A percentile compares a stretch with the other conserved stretches of the same genome.
These are phyloP conservation scores for Tetheella fluctuosa DNA, from an alignment of 2,888 invertebrate species.

Conservation along the genomic window DNA sequence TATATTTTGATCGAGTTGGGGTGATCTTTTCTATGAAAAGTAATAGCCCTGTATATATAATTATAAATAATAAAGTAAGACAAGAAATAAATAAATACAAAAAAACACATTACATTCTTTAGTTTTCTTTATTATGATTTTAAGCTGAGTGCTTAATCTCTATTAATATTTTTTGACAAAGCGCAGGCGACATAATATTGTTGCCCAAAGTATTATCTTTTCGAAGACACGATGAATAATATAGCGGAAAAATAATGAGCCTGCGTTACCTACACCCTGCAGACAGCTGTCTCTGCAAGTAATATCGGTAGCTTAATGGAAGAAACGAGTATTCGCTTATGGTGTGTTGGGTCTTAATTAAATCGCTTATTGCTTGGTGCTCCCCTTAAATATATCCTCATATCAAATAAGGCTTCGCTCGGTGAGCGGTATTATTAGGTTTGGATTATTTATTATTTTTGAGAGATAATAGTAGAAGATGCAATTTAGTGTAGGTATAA, in stretches of 20 bases:
- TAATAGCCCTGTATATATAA: too few relatives aligned
- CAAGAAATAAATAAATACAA: too few relatives aligned
- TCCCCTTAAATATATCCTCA: not conserved
- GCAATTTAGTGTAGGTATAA: too few relatives aligned
- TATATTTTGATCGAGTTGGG: too few relatives aligned
- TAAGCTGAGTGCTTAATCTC: not conserved
- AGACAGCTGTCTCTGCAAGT: slow-evolving; percentile 45
- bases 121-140: too few relatives aligned
- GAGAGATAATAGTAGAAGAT: not conserved
- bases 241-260: slow-evolving; percentile 58
- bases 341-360: slow-evolving; percentile 18
- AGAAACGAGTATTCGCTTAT: slow-evolving; percentile 19
- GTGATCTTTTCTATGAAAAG: too few relatives aligned
- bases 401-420: not conserved
- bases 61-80: too few relatives aligned
- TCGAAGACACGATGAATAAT: slow-evolving; percentile 52
- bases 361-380: slow-evolving; percentile 7
- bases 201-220: slow-evolving; percentile 36
- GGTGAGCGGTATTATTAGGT: not conserved
- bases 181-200: slow-evolving; percentile 25
- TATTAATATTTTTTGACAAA: not conserved
- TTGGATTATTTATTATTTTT: not conserved
- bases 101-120: too few relatives aligned
- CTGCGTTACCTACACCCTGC: slow-evolving; percentile 28
- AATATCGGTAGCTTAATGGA: slow-evolving; percentile 24